Conservation (phyloP, 2,113 vertebrate genomes). For the Ictalurus furcatus region DNA sequence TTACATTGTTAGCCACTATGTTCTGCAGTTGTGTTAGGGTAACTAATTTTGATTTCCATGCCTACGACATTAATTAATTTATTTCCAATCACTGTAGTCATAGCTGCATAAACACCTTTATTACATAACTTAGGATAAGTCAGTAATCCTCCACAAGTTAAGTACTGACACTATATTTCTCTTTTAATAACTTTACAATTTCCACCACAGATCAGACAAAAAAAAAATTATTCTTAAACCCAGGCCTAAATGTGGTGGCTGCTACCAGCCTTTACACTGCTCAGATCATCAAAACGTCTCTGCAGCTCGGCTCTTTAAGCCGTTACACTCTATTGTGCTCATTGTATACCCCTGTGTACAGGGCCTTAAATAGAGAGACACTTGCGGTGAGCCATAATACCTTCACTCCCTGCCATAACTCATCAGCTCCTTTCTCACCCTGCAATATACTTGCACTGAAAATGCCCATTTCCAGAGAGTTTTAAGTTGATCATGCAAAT, state of each 20-base stretch:
- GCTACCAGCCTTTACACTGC: not conserved
- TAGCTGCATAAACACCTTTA: not conserved
- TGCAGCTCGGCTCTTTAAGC: not conserved
- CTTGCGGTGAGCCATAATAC: constrained; percentile 37
- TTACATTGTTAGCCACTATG: not conserved
- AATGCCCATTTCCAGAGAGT: constrained; percentile 62
- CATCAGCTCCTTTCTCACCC: constrained; percentile 27
- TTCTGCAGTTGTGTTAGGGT: not conserved
- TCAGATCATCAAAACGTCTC: constrained; percentile 10
- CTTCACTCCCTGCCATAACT: constrained; percentile 37
- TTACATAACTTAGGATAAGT: not conserved
- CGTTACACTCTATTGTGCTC: constrained; percentile 28
- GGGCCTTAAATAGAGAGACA: constrained; percentile 24
- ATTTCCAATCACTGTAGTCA: not conserved
- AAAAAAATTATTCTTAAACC: not conserved
- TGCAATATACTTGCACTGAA: constrained; percentile 30
- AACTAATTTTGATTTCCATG: not conserved
- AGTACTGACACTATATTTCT: not conserved
- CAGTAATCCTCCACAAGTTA: not conserved
- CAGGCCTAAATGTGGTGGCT: not conserved
- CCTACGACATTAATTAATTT: not conserved
- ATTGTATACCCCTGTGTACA: constrained; percentile 43
- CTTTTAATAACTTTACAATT: not conserved
- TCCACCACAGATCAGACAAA: not conserved
- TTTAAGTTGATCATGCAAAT: constrained; percentile 80